Percentiles rank a stretch among this genome's conserved stretches.
phyloP scores from a whole-genome alignment of 2,113 vertebrate species.

The Crotalus tigris region DNA sequence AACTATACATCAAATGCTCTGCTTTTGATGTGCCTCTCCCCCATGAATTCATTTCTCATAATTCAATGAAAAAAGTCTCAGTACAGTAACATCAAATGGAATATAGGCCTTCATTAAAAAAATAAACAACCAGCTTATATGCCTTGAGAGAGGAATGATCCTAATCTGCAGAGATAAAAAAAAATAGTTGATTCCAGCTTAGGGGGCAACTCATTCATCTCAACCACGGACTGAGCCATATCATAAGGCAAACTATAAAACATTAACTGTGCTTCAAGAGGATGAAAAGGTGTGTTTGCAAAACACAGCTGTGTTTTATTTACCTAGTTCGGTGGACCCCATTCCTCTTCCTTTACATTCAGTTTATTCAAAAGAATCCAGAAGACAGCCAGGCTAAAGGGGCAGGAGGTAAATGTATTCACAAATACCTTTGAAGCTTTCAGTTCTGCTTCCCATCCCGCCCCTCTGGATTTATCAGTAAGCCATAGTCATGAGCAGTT shows the following conservation, averaged over 20 bases:
- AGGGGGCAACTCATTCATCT: not conserved
- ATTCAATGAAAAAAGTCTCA: not conserved
- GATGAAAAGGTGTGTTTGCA: not conserved
- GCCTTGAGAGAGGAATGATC: not conserved
- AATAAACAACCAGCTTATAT: not conserved
- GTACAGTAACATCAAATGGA: not conserved
- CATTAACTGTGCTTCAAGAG: not conserved
- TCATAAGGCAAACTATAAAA: not conserved
- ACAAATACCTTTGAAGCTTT: not conserved
- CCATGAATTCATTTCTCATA: not conserved
- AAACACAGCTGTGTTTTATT: conserved; percentile 8
- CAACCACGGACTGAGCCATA: not conserved
- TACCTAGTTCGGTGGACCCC: not conserved
- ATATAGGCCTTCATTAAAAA: not conserved
- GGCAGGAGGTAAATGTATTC: not conserved
- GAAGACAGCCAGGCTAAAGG: not conserved
- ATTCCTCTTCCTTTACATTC: not conserved
- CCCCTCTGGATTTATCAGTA: not conserved
- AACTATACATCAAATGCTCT: not conserved
- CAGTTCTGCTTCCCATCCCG: not conserved
- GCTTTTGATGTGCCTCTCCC: not conserved
- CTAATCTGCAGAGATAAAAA: not conserved
- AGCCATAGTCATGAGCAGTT: not conserved
- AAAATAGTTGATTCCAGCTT: not conserved
- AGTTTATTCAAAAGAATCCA: not conserved